Evolutionary conservation across 2,888 invertebrate genomes (phyloP), one percentile per base, ranked within the genome.

Genomic region (Tachystola acroxantha): DNA sequence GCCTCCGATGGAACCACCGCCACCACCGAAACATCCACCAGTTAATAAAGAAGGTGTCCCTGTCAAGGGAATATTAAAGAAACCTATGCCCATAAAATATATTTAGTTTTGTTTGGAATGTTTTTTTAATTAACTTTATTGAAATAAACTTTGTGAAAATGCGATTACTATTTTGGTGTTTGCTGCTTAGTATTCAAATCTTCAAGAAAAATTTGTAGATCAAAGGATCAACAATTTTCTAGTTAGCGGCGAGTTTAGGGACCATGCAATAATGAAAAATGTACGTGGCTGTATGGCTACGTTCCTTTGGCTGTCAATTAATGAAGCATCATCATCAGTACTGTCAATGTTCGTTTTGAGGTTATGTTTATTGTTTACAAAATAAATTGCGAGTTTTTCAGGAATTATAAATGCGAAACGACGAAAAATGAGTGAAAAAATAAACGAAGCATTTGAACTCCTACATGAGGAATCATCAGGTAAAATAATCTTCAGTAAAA

Each of bases 31-130:
- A 41, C 60, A 69, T 37, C 62, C 71, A 0, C 24, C 38, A 1
- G n/a, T 39, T 2, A 59, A 64, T 3, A 26, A 37, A 3, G 50
- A 50, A 1, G 53, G 45, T 3, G 46, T 46, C 1, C 71, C 75
- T 0, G 58, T 79, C n/a, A 85, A 78, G 39, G 85, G 85, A 42
- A 86, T 86, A 43, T 50, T 86, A 19, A 86, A 85, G 45, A 86
- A 81, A 60, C 82, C 85, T 0, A 86, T 85, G 86, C 86, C 86
- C 3, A 72, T 85, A 53, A 85, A 80, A 64, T 86, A 78, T 59
- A 74, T 85, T 53, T 80, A 28, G 28, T 38, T 22, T 13, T 1
- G 30, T 11, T 10, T 25, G 4, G 4, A 10, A 25, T 6, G 12
- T 5, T 5, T 27, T 27, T n/a, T n/a, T n/a, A n/a, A n/a, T n/a